These are phyloP conservation scores for Pipa parva DNA, from an alignment of 2,113 vertebrate species.

Conservation along the genomic window DNA sequence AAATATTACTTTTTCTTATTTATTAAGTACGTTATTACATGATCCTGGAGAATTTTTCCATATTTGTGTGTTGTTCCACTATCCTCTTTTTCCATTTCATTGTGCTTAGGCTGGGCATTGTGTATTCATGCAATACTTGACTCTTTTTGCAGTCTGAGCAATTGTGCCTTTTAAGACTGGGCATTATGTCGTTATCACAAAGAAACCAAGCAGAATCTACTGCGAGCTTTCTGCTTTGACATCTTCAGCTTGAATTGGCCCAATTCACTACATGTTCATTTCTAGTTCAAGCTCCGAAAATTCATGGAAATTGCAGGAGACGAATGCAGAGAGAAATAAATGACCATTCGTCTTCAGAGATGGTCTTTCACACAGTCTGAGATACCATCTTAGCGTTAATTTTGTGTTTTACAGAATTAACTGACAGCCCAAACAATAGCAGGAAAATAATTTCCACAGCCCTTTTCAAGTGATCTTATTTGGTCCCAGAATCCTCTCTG, in stretches of 20 bases:
- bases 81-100: neutral
- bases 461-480: slow-evolving; percentile 10
- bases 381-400: slow-evolving; percentile 28
- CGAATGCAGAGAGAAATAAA: slow-evolving; percentile 9
- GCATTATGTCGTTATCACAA: neutral
- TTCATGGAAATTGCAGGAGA: slow-evolving; percentile 13
- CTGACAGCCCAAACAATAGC: slow-evolving; percentile 14
- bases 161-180: neutral
- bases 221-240: slow-evolving; percentile 3
- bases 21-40: neutral
- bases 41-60: neutral
- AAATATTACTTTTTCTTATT: neutral
- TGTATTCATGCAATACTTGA: neutral
- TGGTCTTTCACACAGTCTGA: slow-evolving; percentile 26
- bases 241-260: slow-evolving; percentile 12
- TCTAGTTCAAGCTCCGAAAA: slow-evolving; percentile 10
- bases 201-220: neutral
- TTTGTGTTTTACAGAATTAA: slow-evolving; percentile 21
- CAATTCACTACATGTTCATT: neutral
- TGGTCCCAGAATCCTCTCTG: slow-evolving; percentile 22
- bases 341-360: slow-evolving; percentile 36
- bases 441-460: slow-evolving; percentile 3
- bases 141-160: neutral
- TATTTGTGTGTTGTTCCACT: neutral
- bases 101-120: neutral